These are phyloP conservation scores for Acomys russatus DNA, from an alignment of 2,797 vertebrate genomes.

Conservation along the genomic window DNA sequence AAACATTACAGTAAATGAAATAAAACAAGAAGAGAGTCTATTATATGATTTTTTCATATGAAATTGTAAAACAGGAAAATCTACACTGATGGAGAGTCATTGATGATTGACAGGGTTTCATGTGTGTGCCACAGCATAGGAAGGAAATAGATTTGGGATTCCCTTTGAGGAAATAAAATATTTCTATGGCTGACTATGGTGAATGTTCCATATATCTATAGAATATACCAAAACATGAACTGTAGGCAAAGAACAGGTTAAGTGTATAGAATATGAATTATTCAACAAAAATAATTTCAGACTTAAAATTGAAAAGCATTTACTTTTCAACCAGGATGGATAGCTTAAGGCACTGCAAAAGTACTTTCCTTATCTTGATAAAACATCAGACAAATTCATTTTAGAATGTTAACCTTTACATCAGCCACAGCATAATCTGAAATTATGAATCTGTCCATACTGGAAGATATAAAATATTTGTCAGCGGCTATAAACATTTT, in stretches of 20 bases:
- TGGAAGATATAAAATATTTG: constrained; percentile 73
- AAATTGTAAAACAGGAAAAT: neutral
- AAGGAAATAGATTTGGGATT: neutral
- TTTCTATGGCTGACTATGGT: neutral
- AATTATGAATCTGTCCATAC: constrained; percentile 55
- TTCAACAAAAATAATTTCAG: constrained; percentile 78
- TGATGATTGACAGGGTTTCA: neutral
- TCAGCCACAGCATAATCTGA: constrained; percentile 77
- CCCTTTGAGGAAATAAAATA: neutral
- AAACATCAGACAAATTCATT: constrained; percentile 80
- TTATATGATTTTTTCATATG: neutral
- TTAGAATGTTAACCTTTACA: constrained; percentile 80
- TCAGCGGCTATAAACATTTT: constrained; percentile 71
- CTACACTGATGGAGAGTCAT: neutral
- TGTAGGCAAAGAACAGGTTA: neutral
- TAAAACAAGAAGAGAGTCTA: neutral
- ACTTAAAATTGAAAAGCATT: constrained; percentile 81
- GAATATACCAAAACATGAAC: neutral
- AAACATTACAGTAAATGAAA: neutral
- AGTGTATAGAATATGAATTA: neutral
- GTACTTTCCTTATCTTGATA: constrained; percentile 75
- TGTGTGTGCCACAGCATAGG: neutral
- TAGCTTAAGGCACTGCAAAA: constrained; percentile 70
- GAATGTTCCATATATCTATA: neutral
- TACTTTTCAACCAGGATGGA: constrained; percentile 81